Evolutionary conservation across 2,888 invertebrate species (phyloP).

Genomic region (Phengaris arion): DNA sequence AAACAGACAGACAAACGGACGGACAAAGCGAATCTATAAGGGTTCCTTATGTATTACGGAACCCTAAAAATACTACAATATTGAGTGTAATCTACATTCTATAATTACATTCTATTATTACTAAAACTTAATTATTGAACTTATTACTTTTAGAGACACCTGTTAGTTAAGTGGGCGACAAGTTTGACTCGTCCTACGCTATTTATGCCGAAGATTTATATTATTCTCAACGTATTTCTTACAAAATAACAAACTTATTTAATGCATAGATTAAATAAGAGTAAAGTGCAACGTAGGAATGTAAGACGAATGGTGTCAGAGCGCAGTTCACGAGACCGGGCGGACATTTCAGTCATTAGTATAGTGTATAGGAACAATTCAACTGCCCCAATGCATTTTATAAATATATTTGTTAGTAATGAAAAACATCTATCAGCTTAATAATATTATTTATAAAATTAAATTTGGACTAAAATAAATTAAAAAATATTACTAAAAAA

Average conservation of each 20-base stretch:
- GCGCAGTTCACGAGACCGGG: slow-evolving; percentile 3
- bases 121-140: slow-evolving; percentile 2
- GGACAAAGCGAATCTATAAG: no score
- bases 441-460: no score
- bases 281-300: slow-evolving; percentile 27
- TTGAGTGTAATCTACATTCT: no score
- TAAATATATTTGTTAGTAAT: no score
- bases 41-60: no score
- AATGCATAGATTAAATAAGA: slow-evolving; percentile 23
- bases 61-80: no score
- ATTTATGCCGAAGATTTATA: slow-evolving; percentile 17
- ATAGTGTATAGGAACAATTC: neutral
- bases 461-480: no score
- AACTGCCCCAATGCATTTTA: no score
- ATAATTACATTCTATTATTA: no score
- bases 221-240: slow-evolving; percentile 7
- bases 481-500: no score
- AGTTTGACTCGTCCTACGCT: slow-evolving; percentile 27
- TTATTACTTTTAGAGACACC: slow-evolving; percentile 23
- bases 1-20: no score
- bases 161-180: slow-evolving; percentile 21
- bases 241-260: slow-evolving; percentile 24
- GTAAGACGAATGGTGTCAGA: slow-evolving; percentile 20
- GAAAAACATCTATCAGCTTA: no score
- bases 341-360: slow-evolving; percentile 7